These are phyloP conservation scores for Tauraco hartlaubi DNA, from an alignment of 2,797 vertebrate species.

Conservation along the genomic window DNA sequence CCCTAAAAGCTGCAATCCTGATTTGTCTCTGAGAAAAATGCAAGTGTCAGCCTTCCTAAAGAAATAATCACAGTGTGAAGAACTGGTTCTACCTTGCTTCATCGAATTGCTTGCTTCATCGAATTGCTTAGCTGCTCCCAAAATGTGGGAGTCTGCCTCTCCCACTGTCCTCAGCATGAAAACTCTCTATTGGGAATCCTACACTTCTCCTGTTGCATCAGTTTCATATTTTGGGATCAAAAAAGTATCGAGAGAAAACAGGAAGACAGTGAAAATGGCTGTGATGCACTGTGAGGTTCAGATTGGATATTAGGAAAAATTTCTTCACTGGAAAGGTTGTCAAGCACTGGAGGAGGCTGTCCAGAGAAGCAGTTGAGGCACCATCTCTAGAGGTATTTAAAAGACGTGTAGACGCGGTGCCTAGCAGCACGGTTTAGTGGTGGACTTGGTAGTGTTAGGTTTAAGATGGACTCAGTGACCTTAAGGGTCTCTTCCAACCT, in stretches of 20 bases:
- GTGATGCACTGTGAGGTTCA: neutral
- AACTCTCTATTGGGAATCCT: neutral
- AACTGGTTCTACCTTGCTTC: neutral
- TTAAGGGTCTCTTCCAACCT: too few relatives aligned
- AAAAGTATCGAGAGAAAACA: neutral
- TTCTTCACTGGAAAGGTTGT: too few relatives aligned
- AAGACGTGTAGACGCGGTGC: too few relatives aligned
- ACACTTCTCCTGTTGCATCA: neutral
- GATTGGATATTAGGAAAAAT: too few relatives aligned
- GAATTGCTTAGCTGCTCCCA: neutral
- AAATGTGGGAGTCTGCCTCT: neutral
- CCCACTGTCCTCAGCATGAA: neutral
- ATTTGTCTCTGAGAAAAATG: neutral
- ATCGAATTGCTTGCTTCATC: neutral
- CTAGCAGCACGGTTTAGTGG: too few relatives aligned
- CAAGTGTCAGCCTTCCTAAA: neutral
- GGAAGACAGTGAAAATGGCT: neutral
- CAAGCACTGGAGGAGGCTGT: too few relatives aligned
- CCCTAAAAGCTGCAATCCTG: neutral
- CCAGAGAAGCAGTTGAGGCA: too few relatives aligned
- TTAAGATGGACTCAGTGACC: too few relatives aligned
- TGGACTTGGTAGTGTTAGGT: too few relatives aligned
- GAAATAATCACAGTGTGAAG: neutral
- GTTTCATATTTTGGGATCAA: neutral
- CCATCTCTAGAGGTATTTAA: too few relatives aligned